Conservation (phyloP, 2,797 vertebrate genomes). For the Gallirallus australis region DNA sequence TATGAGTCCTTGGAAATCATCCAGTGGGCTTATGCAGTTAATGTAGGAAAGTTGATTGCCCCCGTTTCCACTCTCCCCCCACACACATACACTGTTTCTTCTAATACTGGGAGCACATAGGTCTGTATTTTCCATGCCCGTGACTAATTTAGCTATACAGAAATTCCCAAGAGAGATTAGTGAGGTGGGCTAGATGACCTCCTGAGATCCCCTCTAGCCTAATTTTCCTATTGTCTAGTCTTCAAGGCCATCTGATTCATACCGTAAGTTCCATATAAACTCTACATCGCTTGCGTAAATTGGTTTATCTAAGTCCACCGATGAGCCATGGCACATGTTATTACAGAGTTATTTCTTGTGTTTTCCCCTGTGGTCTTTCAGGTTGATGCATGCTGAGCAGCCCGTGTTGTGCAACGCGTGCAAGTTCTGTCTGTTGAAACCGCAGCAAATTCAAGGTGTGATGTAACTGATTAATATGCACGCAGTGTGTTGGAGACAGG, state of each 20-base stretch:
- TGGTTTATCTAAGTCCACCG: background rate
- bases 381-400: slow-evolving; percentile 21
- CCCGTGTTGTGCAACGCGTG: accelerated
- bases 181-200: background rate
- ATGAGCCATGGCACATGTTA: background rate
- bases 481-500: background rate
- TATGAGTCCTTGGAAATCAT: slow-evolving; percentile 20
- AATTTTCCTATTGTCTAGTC: background rate
- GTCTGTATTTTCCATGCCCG: background rate
- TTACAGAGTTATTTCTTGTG: background rate
- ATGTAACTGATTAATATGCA: background rate
- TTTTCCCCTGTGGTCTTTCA: slow-evolving; percentile 35
- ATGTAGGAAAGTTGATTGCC: background rate
- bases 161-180: background rate
- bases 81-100: background rate
- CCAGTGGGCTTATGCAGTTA: background rate
- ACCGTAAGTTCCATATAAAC: background rate
- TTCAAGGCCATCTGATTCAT: slow-evolving; percentile 4
- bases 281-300: background rate
- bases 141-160: background rate
- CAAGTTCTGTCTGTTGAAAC: slow-evolving; percentile 11
- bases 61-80: background rate
- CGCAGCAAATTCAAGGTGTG: slow-evolving; percentile 7
- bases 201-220: background rate
- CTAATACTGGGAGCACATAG: background rate